Conservation (phyloP, 2,888 invertebrate species). For the Nomada ruficornis region DNA sequence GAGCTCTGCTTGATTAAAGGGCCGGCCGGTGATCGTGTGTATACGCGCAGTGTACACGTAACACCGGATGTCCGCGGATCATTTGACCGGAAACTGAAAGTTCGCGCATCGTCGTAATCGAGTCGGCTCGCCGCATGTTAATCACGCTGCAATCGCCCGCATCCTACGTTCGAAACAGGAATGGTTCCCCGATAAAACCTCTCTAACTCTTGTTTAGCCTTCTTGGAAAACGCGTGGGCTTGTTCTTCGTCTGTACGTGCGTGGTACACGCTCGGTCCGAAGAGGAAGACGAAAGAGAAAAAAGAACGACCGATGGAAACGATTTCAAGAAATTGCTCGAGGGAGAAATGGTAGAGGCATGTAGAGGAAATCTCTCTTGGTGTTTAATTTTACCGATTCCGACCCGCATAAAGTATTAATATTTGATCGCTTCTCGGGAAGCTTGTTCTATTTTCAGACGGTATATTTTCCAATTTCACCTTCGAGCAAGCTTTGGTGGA, state of each 20-base stretch:
- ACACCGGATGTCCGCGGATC: conserved; percentile 81
- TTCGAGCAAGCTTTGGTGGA: not conserved
- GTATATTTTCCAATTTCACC: conserved; percentile 37
- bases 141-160: conserved; percentile 74
- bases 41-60: conserved; percentile 8
- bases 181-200: conserved; percentile 42
- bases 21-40: not conserved
- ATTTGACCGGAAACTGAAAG: conserved; percentile 82
- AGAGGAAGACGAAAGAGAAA: not conserved
- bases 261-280: not conserved
- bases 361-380: not conserved
- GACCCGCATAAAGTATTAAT: conserved; percentile 32
- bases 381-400: conserved; percentile 31
- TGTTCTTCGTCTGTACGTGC: conserved; percentile 10
- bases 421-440: conserved; percentile 44
- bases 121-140: conserved; percentile 70
- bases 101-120: conserved; percentile 79
- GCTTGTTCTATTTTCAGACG: conserved; percentile 35
- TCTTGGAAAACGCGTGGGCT: conserved; percentile 17
- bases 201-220: conserved; percentile 5
- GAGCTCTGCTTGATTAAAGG: conserved; percentile 11
- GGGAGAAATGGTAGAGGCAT: not conserved
- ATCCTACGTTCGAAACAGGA: conserved; percentile 68
- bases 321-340: conserved; percentile 25
- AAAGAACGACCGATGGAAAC: conserved; percentile 4